Conservation (phyloP, 2,113 vertebrate genomes). For the Terrapene triunguis region DNA sequence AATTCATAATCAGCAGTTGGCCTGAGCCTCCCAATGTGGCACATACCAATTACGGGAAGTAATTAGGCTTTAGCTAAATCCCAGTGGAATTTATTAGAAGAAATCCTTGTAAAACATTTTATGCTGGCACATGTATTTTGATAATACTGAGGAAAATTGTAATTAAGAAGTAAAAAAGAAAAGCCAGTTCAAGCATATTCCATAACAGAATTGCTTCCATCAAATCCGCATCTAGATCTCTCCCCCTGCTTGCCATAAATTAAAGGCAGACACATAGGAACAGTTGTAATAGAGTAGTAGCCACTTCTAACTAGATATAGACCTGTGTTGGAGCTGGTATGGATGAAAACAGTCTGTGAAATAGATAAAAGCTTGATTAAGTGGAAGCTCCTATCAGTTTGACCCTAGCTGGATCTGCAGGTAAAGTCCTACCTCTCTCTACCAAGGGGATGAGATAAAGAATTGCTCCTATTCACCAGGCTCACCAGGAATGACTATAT, state of each 20-base stretch:
- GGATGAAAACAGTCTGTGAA: background rate
- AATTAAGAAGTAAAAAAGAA: conserved; percentile 46
- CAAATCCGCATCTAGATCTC: background rate
- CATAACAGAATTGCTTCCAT: conserved; percentile 27
- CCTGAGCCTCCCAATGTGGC: background rate
- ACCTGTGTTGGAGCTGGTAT: too few species aligned
- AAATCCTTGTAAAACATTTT: conserved; percentile 55
- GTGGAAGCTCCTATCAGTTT: background rate
- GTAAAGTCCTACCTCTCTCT: background rate
- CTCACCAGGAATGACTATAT: background rate
- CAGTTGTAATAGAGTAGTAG: background rate
- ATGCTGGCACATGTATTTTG: conserved; percentile 24
- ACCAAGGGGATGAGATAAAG: background rate
- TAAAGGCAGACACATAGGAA: background rate
- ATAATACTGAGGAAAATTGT: conserved; percentile 43
- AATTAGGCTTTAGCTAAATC: conserved; percentile 60
- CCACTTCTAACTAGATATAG: too few species aligned
- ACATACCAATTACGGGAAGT: conserved; percentile 55
- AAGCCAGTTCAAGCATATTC: conserved; percentile 21
- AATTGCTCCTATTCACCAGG: background rate
- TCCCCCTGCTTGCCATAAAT: background rate
- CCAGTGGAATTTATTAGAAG: conserved; percentile 56
- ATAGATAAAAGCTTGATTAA: background rate
- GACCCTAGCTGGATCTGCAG: background rate
- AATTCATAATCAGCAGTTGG: conserved; percentile 24